Evolutionary conservation across 1,140 invertebrate genomes (phyloP).

Genomic region (Hypsibius dujardini): DNA sequence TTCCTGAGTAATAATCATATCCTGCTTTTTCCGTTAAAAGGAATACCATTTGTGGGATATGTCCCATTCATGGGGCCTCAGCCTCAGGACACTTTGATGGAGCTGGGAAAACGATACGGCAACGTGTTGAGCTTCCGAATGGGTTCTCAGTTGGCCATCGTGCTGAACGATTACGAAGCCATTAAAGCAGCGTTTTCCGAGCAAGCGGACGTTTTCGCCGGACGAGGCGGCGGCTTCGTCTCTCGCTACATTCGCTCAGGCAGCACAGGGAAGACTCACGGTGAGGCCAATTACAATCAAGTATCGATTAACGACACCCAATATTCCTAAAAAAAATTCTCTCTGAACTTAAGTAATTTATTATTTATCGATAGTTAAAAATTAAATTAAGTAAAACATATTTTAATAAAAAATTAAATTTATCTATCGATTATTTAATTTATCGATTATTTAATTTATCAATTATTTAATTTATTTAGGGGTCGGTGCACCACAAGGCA

Average conservation of each 20-base stretch:
- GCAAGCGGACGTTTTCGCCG: constrained; percentile 29
- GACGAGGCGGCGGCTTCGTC: constrained; percentile 25
- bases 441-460: too few relatives aligned
- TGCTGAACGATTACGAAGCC: constrained; percentile 27
- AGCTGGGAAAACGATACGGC: constrained; percentile 25
- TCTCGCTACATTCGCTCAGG: not conserved
- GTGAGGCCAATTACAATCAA: not conserved
- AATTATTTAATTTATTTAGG: not conserved
- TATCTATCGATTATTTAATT: not conserved
- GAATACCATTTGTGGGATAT: not conserved
- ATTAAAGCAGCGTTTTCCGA: constrained; percentile 26
- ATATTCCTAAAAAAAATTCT: too few relatives aligned
- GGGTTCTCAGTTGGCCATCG: constrained; percentile 26
- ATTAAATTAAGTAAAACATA: not conserved
- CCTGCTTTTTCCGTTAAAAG: not conserved
- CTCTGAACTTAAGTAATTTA: too few relatives aligned
- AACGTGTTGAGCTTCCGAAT: constrained; percentile 29
- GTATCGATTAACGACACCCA: not conserved
- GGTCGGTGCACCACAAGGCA: not conserved
- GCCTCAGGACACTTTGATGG: not conserved
- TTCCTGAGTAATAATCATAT: too few relatives aligned
- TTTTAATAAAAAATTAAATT: not conserved
- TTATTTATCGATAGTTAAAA: too few relatives aligned
- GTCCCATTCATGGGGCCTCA: not conserved
- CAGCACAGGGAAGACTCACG: not conserved